These are phyloP conservation scores for Saxidomus purpurata DNA, from an alignment of 1,140 invertebrate species.

Conservation along the genomic window DNA sequence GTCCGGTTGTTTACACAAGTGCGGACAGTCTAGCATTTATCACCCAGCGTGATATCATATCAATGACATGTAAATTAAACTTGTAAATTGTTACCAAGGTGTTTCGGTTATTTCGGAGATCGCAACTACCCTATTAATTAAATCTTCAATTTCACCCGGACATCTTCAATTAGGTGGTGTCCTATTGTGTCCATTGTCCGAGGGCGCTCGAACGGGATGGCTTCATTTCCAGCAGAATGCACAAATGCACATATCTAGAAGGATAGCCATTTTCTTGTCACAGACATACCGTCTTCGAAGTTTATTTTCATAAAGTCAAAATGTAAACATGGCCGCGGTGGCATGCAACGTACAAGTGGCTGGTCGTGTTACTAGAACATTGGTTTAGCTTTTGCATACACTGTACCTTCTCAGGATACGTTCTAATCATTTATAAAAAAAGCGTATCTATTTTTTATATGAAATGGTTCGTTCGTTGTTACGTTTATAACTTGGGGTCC, in stretches of 20 bases:
- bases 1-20: constrained; percentile 43
- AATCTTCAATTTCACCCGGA: constrained; percentile 35
- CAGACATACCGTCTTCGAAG: constrained; percentile 14
- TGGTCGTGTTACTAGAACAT: no score
- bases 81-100: constrained; percentile 51
- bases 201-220: neutral
- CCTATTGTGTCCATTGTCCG: constrained; percentile 13
- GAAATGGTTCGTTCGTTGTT: no score
- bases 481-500: no score
- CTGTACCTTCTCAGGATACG: no score
- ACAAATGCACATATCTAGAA: constrained; percentile 13
- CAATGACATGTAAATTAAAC: constrained; percentile 55
- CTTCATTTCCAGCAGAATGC: constrained; percentile 10
- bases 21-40: constrained; percentile 37
- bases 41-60: constrained; percentile 39
- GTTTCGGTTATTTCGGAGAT: constrained; percentile 9
- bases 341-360: no score
- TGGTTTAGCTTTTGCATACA: no score
- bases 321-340: neutral
- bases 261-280: neutral
- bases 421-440: no score
- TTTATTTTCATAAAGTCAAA: constrained; percentile 10
- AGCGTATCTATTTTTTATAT: no score
- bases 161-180: constrained; percentile 46
- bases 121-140: constrained; percentile 35